Base-by-base conservation (phyloP, 2,113 vertebrate genomes). In the Zingel zingel region DNA sequence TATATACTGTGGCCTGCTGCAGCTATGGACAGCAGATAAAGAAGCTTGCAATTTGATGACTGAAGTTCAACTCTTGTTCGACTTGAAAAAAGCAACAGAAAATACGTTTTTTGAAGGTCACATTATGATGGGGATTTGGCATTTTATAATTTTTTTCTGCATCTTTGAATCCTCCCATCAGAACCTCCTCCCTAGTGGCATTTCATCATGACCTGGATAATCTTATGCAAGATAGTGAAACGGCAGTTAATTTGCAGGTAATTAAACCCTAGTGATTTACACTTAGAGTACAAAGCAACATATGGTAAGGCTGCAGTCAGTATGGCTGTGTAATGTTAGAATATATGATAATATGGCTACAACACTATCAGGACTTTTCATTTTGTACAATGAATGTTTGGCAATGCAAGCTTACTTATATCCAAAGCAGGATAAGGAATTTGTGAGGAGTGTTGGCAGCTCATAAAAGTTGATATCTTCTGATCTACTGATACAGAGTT, bases 161-260 rank as follows among this genome's bases (percentile, higher is more conserved):
- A 50, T 93, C 86, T 89, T 90, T 12, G 79, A 87, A 79, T 87
- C 54, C 58, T 93, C 94, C 94, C 91, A 87, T 74, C 83, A 92
- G 95, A 92, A 91, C 88, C 79, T 87, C 36, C 81, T 93, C 94
- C 71, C 93, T 19, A 33, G 90, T 89, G 85, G 79, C 4, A 77
- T 97, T 97, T 97, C 96, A 96, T 97, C 97, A 97, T 94, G 91
- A 84, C 74, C 67, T 81, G 73, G 89, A 93, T 94, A 95, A 95
- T 96, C 96, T 98, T 96, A 97, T 96, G 96, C 96, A 97, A 98
- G 96, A 95, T 71, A 36, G 57, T 96, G 96, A 97, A 98, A 97
- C 83, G 80, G 91, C 91, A 90, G 93, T 91, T 94, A 88, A 92
- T 93, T 79, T 92, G 91, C 93, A 94, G 95, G 95, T 97, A 97